phyloP scores from a whole-genome alignment of 2,797 vertebrate genomes.

The Macropus fuliginosus region DNA sequence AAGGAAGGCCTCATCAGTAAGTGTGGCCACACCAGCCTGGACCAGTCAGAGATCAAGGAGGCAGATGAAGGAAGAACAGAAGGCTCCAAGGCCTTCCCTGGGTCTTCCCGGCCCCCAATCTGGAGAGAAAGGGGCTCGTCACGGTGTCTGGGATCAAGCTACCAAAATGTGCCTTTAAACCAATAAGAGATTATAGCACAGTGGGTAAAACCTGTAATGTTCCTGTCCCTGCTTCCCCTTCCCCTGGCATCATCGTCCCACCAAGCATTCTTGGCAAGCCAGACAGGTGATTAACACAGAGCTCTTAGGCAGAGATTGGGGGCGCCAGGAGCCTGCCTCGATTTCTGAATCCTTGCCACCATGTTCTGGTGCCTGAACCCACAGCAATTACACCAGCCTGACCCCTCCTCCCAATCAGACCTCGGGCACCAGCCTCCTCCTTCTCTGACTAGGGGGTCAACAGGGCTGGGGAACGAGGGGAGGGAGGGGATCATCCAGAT shows the following conservation, averaged over 20 bases:
- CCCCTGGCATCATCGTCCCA: conserved; percentile 78
- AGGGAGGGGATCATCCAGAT: background rate
- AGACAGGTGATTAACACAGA: conserved; percentile 82
- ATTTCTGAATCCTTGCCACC: background rate
- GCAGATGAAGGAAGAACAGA: background rate
- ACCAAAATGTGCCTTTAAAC: conserved; percentile 12
- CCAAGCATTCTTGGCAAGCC: conserved; percentile 73
- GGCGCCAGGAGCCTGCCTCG: conserved; percentile 44
- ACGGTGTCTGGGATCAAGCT: conserved; percentile 62
- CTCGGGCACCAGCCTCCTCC: conserved; percentile 58
- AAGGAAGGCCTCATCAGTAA: background rate
- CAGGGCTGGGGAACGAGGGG: conserved; percentile 40
- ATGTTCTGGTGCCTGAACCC: background rate
- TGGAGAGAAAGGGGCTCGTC: conserved; percentile 52
- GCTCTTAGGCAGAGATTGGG: conserved; percentile 65
- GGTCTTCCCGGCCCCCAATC: background rate
- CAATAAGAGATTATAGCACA: conserved; percentile 67
- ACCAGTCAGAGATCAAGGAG: background rate
- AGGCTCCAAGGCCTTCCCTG: conserved; percentile 18
- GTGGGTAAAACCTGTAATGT: conserved; percentile 59
- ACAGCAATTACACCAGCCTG: background rate
- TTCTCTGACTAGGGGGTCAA: conserved; percentile 38
- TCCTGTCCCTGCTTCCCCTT: conserved; percentile 51
- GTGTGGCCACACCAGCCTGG: background rate
- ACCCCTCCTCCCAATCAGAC: background rate